A percentile compares a stretch with the other conserved stretches of the same genome.
Conservation (phyloP, 2,113 vertebrate genomes). For the Istiophorus platypterus region DNA sequence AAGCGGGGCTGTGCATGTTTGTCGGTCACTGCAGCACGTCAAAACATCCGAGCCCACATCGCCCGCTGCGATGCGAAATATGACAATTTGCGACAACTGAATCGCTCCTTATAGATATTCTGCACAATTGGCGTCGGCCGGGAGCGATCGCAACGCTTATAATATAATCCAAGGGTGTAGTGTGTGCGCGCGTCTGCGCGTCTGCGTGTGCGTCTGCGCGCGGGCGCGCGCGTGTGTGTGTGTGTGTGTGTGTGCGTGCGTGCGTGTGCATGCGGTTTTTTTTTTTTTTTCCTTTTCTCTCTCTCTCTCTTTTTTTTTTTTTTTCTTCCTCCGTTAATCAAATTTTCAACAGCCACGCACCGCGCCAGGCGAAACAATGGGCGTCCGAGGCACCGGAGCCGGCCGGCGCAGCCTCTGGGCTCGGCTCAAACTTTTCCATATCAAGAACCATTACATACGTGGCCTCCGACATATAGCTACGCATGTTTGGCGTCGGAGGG, state of each 20-base stretch:
- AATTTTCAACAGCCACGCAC: slow-evolving; percentile 47
- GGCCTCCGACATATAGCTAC: slow-evolving; percentile 55
- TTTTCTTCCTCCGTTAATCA: slow-evolving; percentile 45
- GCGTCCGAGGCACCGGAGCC: slow-evolving; percentile 17
- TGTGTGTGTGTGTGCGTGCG: too few relatives aligned
- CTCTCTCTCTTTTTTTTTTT: too few relatives aligned
- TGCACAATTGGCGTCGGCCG: neutral
- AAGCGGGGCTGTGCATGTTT: slow-evolving; percentile 56
- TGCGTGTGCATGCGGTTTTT: slow-evolving; percentile 12
- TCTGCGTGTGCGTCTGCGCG: too few relatives aligned
- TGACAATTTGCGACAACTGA: slow-evolving; percentile 24
- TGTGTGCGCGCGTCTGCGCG: too few relatives aligned
- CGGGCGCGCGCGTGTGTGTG: too few relatives aligned
- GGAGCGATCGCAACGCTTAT: neutral
- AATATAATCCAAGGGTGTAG: slow-evolving; percentile 4
- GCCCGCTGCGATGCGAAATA: slow-evolving; percentile 30
- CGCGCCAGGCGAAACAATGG: slow-evolving; percentile 42
- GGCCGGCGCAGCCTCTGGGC: slow-evolving; percentile 6
- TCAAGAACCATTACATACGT: slow-evolving; percentile 46
- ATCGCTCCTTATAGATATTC: neutral
- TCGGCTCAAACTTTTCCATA: slow-evolving; percentile 33
- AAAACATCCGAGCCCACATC: slow-evolving; percentile 66
- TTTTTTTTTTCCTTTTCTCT: slow-evolving; percentile 13
- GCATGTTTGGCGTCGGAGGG: slow-evolving; percentile 55
- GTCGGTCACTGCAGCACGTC: slow-evolving; percentile 78